phyloP scores from a whole-genome alignment of 2,888 invertebrate genomes.

The Ctena decussata region DNA sequence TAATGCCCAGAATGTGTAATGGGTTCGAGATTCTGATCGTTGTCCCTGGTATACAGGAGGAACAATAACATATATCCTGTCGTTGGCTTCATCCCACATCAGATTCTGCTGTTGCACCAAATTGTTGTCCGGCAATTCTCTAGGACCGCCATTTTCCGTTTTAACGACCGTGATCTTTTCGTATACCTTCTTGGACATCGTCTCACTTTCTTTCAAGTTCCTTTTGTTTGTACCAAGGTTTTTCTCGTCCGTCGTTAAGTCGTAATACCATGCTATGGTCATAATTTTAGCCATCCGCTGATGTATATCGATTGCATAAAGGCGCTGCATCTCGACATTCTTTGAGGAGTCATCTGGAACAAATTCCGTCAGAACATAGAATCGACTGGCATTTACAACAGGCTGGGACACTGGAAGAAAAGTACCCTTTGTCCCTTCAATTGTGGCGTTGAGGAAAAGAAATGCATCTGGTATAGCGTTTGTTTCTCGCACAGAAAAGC shows the following conservation, averaged over 20 bases:
- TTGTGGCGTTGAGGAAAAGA: slow-evolving; percentile 47
- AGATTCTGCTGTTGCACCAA: slow-evolving; percentile 10
- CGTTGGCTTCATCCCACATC: slow-evolving; percentile 28
- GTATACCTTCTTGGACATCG: not conserved
- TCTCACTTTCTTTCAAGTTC: not conserved
- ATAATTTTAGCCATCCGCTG: slow-evolving; percentile 44
- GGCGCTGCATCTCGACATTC: slow-evolving; percentile 21
- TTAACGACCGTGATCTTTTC: not conserved
- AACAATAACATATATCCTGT: slow-evolving; percentile 27
- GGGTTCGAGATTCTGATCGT: not conserved
- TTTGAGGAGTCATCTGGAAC: slow-evolving; percentile 22
- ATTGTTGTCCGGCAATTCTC: not conserved
- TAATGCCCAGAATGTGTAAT: not conserved
- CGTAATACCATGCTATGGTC: slow-evolving; percentile 50
- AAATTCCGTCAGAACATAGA: slow-evolving; percentile 61
- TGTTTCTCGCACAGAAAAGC: slow-evolving; percentile 41
- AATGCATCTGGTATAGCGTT: slow-evolving; percentile 49
- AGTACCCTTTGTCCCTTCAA: slow-evolving; percentile 43
- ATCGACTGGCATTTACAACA: slow-evolving; percentile 52
- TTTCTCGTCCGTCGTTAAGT: slow-evolving; percentile 1
- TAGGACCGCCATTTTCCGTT: not conserved
- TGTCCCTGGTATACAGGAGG: slow-evolving; percentile 17
- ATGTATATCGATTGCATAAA: slow-evolving; percentile 61
- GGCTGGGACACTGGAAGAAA: slow-evolving; percentile 57
- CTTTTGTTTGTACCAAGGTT: not conserved